Percentiles rank a stretch among this genome's conserved stretches.
Evolutionary conservation across 2,797 vertebrate genomes (phyloP).

Genomic region (Megalops cyprinoides): DNA sequence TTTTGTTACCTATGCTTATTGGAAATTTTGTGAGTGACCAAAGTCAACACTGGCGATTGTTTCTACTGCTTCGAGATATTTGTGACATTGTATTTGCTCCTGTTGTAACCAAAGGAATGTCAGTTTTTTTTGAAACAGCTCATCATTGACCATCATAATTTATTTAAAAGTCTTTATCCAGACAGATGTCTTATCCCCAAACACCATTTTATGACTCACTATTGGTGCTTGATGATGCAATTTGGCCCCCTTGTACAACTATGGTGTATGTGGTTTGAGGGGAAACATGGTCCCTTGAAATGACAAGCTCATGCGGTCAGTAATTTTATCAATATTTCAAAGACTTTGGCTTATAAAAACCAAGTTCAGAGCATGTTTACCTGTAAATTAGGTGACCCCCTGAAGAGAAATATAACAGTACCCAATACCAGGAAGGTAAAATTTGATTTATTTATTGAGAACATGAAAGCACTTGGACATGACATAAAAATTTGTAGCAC

Average conservation of each 20-base stretch:
- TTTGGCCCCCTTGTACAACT: constrained; percentile 37
- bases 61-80: constrained; percentile 29
- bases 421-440: background rate
- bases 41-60: constrained; percentile 25
- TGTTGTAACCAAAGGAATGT: constrained; percentile 26
- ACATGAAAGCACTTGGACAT: constrained; percentile 2
- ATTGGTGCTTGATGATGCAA: constrained; percentile 18
- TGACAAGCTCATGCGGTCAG: background rate
- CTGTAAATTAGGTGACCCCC: background rate
- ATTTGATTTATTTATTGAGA: background rate
- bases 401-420: background rate
- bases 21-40: constrained; percentile 17
- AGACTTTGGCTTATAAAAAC: constrained; percentile 4
- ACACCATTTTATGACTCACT: constrained; percentile 41
- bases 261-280: constrained; percentile 40
- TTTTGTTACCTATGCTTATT: constrained; percentile 29
- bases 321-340: constrained; percentile 15
- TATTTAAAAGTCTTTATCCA: constrained; percentile 19
- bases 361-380: background rate
- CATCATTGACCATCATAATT: background rate
- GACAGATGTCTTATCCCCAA: constrained; percentile 26
- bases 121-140: constrained; percentile 5
- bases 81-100: constrained; percentile 34
- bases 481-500: background rate
- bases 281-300: constrained; percentile 34